These are phyloP conservation scores for Drosophila teissieri DNA, from an alignment of 1,140 invertebrate genomes.

Conservation along the genomic window DNA sequence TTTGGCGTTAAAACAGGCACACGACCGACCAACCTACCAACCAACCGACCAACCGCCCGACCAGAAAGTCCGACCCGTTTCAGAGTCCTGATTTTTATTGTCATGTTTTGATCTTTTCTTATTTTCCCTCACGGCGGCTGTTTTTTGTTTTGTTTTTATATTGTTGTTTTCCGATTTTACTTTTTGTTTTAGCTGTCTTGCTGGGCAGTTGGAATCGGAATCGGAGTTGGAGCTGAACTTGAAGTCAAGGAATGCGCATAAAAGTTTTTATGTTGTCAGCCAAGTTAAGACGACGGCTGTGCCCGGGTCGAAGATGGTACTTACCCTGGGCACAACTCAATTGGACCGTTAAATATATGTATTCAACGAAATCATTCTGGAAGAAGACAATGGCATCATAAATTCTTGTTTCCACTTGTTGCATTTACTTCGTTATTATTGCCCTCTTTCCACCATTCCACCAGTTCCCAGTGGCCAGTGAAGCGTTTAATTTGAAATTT, in stretches of 20 bases:
- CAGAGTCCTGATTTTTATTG: constrained; percentile 81
- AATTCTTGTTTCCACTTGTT: constrained; percentile 37
- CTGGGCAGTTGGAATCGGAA: constrained; percentile 7
- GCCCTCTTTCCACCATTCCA: not conserved
- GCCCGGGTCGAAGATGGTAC: constrained; percentile 26
- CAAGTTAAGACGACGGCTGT: constrained; percentile 34
- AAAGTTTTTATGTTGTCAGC: constrained; percentile 76
- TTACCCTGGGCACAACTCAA: constrained; percentile 40
- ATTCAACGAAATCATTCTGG: constrained; percentile 32
- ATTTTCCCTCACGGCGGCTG: constrained; percentile 15
- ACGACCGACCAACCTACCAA: constrained; percentile 53
- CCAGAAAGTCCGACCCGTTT: constrained; percentile 62
- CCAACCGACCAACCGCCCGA: constrained; percentile 27
- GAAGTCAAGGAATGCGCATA: constrained; percentile 74
- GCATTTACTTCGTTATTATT: constrained; percentile 13
- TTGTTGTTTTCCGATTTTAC: not conserved
- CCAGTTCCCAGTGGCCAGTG: constrained; percentile 53
- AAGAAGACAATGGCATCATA: constrained; percentile 54
- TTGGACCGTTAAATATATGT: constrained; percentile 52
- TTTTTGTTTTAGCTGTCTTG: constrained; percentile 25
- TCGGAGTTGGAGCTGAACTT: constrained; percentile 36
- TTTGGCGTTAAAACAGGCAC: constrained; percentile 81
- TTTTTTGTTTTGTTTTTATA: constrained; percentile 65
- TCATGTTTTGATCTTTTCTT: constrained; percentile 79
- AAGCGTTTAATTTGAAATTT: constrained; percentile 76